Evolutionary conservation across 2,888 invertebrate genomes (phyloP), one percentile per base, ranked within the genome.

Genomic region (Alcis repandata): DNA sequence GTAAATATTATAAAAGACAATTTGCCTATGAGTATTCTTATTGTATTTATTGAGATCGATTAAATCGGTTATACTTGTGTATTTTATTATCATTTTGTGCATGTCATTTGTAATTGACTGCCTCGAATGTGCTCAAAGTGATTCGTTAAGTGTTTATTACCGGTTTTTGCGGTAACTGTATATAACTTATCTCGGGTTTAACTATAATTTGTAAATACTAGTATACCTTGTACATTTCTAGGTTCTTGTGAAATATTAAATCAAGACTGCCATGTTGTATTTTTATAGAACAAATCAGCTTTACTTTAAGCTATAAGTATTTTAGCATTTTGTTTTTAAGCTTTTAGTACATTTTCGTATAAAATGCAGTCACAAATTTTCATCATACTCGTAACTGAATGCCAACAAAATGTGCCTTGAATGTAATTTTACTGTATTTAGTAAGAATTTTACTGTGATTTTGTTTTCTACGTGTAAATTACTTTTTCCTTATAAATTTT

Each of bases 131-230:
- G 92, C 92, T 90, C 92, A 91, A 91, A 92, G 88, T 92, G 92
- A 89, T 90, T 80, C 83, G 75, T 75, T 92, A 92, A 91, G 90
- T 88, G 91, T 91, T 91, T 91, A 88, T 89, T 92, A 92, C 92
- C 92, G 91, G 92, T 92, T 92, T 64, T 91, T 92, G 84, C 91
- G 92, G 92, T 92, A 93, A 86, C 80, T 92, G 92, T 92, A 92
- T 77, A 93, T 92, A 91, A 85, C 80, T 86, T 85, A 83, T 85
- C 85, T 91, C 89, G 89, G 90, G 89, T 88, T 86, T 82, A 90
- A 91, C 85, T 82, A 86, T 86, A 79, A 79, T 69, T 92, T 93
- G 92, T 93, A 91, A 75, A 92, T 91, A 91, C 68, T 76, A 71
- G 59, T 72, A 79, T 86, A 86, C 79, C 67, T 68, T 88, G 83